These are phyloP conservation scores for Grammomys dolichurus DNA, from an alignment of 2,113 vertebrate genomes.

Conservation along the genomic window DNA sequence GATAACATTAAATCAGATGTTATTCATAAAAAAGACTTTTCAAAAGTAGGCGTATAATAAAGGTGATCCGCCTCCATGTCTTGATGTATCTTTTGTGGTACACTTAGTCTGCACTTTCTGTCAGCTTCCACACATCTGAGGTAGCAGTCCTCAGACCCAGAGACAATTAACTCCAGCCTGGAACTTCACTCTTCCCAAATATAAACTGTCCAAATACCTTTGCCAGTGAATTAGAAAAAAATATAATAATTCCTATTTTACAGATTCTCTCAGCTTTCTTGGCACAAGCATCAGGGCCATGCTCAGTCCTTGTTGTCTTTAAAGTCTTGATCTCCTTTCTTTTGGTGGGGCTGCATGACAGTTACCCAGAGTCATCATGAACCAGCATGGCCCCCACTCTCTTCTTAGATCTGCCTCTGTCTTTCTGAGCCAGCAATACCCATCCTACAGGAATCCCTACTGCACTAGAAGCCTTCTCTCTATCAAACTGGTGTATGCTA, in stretches of 20 bases:
- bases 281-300: neutral
- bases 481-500: neutral
- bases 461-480: neutral
- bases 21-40: neutral
- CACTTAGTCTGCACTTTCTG: neutral
- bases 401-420: neutral
- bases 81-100: neutral
- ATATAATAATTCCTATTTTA: neutral
- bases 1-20: neutral
- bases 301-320: neutral
- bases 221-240: conserved; percentile 36
- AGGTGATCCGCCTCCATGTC: neutral
- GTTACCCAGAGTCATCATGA: neutral
- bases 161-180: neutral
- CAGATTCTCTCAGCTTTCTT: conserved; percentile 9
- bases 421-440: neutral
- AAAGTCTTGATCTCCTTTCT: neutral
- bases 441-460: neutral
- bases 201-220: neutral
- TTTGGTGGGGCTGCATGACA: neutral
- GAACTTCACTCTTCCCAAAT: neutral
- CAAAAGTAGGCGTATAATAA: neutral
- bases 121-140: neutral
- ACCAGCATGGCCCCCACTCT: neutral
- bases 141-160: neutral